A percentile compares a stretch with the other conserved stretches of the same genome.
These are phyloP conservation scores for Heliconius himera DNA, from an alignment of 1,140 invertebrate species.

Conservation along the genomic window DNA sequence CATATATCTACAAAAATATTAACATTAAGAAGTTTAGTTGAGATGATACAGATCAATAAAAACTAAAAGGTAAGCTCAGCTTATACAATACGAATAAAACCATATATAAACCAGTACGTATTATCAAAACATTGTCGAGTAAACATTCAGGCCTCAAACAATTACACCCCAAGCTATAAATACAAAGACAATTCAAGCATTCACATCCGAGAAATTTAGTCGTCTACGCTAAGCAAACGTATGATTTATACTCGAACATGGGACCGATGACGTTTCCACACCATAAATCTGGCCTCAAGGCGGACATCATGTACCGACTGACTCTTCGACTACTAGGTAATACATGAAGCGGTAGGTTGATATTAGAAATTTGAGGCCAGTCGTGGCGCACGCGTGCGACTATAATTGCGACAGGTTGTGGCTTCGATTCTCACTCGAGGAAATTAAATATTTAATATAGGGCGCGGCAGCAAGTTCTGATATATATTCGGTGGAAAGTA, in stretches of 20 bases:
- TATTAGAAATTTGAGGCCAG: too few relatives aligned
- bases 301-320: constrained; percentile 60
- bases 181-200: constrained; percentile 60
- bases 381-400: too few relatives aligned
- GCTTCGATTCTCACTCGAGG: too few relatives aligned
- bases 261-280: constrained; percentile 76
- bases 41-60: background rate
- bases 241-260: constrained; percentile 75
- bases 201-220: constrained; percentile 70
- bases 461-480: too few relatives aligned
- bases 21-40: too few relatives aligned
- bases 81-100: too few relatives aligned
- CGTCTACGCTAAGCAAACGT: constrained; percentile 71
- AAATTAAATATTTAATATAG: too few relatives aligned
- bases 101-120: background rate
- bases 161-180: constrained; percentile 54
- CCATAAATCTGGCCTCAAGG: constrained; percentile 79
- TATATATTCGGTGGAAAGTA: too few relatives aligned
- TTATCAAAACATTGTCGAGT: constrained; percentile 28
- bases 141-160: constrained; percentile 40
- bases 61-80: background rate
- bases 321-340: background rate
- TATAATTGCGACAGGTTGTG: too few relatives aligned
- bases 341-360: background rate
- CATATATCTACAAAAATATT: too few relatives aligned